phyloP scores from a whole-genome alignment of 2,888 invertebrate species.

The Drosophila mettleri region DNA sequence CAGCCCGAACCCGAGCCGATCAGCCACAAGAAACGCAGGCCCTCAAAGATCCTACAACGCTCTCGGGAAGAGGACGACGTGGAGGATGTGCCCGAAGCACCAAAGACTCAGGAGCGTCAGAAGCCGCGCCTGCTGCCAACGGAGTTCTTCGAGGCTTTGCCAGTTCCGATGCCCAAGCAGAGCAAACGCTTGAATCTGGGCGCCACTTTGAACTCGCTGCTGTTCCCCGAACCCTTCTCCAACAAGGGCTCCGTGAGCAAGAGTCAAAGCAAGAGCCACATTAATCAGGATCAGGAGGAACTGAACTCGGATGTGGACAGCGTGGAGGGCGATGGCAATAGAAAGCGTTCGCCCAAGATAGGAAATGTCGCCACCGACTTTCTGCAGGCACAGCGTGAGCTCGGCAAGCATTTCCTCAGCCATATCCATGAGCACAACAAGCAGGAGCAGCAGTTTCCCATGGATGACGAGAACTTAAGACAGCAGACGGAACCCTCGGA shows the following conservation, averaged over 20 bases:
- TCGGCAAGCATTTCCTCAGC: slow-evolving; percentile 66
- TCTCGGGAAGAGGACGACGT: slow-evolving; percentile 34
- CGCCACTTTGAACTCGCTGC: slow-evolving; percentile 68
- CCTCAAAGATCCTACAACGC: slow-evolving; percentile 46
- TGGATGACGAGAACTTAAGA: slow-evolving; percentile 20
- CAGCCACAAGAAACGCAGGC: slow-evolving; percentile 20
- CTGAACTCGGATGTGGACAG: slow-evolving; percentile 48
- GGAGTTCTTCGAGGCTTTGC: slow-evolving; percentile 79
- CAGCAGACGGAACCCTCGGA: slow-evolving; percentile 14
- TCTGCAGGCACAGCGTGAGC: slow-evolving; percentile 66
- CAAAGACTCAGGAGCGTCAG: slow-evolving; percentile 18
- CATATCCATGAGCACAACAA: slow-evolving; percentile 59
- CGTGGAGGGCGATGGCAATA: slow-evolving; percentile 34
- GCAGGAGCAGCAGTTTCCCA: slow-evolving; percentile 42
- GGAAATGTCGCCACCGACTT: slow-evolving; percentile 62
- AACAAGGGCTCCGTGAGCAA: slow-evolving; percentile 50
- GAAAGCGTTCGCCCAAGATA: slow-evolving; percentile 41
- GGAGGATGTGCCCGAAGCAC: slow-evolving; percentile 8
- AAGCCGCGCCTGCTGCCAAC: slow-evolving; percentile 67
- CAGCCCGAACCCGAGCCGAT: slow-evolving; percentile 50
- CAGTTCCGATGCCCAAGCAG: slow-evolving; percentile 44
- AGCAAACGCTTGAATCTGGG: slow-evolving; percentile 57
- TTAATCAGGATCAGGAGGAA: slow-evolving; percentile 6
- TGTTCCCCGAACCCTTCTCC: slow-evolving; percentile 73
- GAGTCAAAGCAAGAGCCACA: slow-evolving; percentile 11